phyloP scores from a whole-genome alignment of 2,113 vertebrate genomes.

The Odontophorus gujanensis region DNA sequence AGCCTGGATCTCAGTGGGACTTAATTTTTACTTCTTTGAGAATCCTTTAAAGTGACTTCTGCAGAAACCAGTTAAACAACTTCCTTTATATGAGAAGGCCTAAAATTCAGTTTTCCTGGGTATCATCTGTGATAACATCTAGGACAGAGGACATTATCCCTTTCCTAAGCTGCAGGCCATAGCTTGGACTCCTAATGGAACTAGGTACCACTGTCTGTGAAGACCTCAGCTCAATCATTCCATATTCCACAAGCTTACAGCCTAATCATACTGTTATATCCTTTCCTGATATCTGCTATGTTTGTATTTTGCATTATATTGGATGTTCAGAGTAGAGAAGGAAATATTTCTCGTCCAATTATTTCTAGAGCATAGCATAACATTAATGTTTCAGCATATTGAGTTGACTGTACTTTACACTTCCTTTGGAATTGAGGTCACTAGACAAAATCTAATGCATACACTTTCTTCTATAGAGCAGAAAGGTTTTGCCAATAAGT shows the following conservation, averaged over 20 bases:
- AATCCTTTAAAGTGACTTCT: not conserved
- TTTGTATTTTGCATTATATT: not conserved
- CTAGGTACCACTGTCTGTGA: not conserved
- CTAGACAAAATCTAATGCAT: not conserved
- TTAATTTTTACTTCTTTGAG: not conserved
- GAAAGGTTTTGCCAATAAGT: not conserved
- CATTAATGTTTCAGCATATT: not conserved
- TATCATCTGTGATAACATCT: not conserved
- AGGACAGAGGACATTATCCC: not conserved
- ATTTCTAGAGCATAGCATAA: not conserved
- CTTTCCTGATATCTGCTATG: not conserved
- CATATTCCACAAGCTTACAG: not conserved
- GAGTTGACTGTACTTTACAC: not conserved
- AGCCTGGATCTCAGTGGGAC: not conserved
- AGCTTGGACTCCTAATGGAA: not conserved
- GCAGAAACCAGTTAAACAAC: not conserved
- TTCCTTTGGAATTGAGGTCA: conserved; percentile 4
- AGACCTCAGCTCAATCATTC: not conserved
- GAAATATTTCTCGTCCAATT: not conserved
- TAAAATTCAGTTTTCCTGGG: not conserved
- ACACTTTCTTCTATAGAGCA: not conserved
- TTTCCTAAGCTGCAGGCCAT: not conserved
- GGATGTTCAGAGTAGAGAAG: not conserved
- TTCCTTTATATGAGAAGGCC: not conserved
- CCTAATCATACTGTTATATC: not conserved